These are phyloP conservation scores for Orchestes rusci DNA, from an alignment of 2,888 invertebrate species.

Conservation along the genomic window DNA sequence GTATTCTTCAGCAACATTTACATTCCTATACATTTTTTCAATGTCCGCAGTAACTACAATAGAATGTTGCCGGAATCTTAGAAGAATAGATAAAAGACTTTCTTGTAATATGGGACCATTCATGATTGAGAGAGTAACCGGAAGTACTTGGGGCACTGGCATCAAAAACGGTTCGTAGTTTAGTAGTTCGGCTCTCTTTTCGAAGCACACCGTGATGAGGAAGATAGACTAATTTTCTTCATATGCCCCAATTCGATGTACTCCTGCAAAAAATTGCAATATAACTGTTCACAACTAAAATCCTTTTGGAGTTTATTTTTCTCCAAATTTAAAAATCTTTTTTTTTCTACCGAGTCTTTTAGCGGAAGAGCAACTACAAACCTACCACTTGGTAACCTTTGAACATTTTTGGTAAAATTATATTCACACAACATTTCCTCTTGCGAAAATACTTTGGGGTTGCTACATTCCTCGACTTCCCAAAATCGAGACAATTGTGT, in stretches of 20 bases:
- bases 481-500: too few species aligned
- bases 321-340: too few species aligned
- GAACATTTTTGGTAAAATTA: too few species aligned
- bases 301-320: too few species aligned
- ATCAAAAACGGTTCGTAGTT: neutral
- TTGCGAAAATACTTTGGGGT: too few species aligned
- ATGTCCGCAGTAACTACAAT: slow-evolving; percentile 9
- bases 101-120: too few species aligned
- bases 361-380: too few species aligned
- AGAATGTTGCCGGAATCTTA: slow-evolving; percentile 1
- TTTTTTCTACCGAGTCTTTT: too few species aligned
- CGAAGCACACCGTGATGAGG: neutral
- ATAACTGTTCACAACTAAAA: too few species aligned
- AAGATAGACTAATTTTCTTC: neutral
- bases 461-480: too few species aligned
- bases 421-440: too few species aligned
- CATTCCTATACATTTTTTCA: slow-evolving; percentile 12
- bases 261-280: neutral
- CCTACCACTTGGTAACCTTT: too few species aligned
- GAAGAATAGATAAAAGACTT: slow-evolving; percentile 5
- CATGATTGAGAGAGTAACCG: neutral
- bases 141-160: neutral
- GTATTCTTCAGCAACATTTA: slow-evolving; percentile 5
- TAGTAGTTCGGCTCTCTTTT: neutral
- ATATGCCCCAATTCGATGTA: neutral